Conservation (phyloP, 2,797 vertebrate genomes). For the Xenops minutus region DNA sequence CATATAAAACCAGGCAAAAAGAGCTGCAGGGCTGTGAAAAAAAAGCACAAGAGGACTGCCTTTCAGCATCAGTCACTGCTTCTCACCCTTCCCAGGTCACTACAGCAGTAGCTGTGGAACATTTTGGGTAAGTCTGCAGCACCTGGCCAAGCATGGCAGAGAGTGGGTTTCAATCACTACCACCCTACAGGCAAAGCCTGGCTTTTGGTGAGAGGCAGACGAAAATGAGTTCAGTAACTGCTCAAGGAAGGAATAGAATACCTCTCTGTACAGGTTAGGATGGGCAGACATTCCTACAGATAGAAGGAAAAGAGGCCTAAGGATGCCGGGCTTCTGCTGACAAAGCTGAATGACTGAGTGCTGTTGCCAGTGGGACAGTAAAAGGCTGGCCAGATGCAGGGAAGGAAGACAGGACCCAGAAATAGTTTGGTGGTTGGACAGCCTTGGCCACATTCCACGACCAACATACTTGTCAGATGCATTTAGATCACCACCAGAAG, state of each 20-base stretch:
- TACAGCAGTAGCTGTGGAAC: not conserved
- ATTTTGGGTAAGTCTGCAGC: not conserved
- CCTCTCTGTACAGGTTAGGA: not conserved
- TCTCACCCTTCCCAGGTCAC: not conserved
- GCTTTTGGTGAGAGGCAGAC: not conserved
- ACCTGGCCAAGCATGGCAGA: accelerated
- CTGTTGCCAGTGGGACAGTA: not conserved
- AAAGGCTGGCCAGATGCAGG: not conserved
- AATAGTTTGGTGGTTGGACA: not conserved
- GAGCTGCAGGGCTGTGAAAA: not conserved
- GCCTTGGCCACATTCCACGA: not conserved
- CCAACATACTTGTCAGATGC: not conserved
- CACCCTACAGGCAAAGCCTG: not conserved
- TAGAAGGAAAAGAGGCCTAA: not conserved
- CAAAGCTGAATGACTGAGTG: not conserved
- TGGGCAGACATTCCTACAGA: not conserved
- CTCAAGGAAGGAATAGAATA: not conserved
- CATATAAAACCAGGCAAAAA: not conserved
- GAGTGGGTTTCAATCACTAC: not conserved
- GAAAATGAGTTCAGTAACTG: not conserved
- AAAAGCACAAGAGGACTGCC: not conserved
- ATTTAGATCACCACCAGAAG: not conserved
- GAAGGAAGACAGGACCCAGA: not conserved
- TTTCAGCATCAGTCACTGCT: not conserved
- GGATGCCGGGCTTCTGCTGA: not conserved